phyloP scores from a whole-genome alignment of 2,797 vertebrate genomes.

The Manis pentadactyla region DNA sequence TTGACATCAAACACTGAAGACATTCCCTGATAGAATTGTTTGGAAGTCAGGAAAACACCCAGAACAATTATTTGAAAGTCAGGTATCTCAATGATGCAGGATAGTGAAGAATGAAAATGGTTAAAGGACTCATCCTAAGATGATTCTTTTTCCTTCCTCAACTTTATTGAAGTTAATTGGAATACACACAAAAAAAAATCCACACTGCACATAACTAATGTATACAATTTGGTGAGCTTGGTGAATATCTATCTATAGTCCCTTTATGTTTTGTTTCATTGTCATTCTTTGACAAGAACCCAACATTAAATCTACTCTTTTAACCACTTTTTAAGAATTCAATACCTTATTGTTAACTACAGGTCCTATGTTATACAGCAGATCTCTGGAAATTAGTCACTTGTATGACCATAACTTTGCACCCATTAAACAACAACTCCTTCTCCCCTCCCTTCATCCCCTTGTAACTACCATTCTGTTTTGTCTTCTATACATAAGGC shows the following conservation, averaged over 20 bases:
- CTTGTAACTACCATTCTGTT: background rate
- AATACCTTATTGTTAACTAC: background rate
- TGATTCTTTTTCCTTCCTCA: background rate
- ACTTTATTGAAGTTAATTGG: background rate
- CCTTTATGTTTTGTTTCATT: background rate
- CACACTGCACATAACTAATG: background rate
- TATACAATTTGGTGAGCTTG: background rate
- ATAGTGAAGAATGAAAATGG: background rate
- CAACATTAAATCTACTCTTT: background rate
- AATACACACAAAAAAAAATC: background rate
- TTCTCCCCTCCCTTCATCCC: background rate
- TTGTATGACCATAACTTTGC: background rate
- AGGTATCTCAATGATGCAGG: background rate
- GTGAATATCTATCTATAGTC: background rate
- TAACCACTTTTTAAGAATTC: background rate
- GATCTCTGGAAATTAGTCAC: background rate
- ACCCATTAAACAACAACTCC: background rate
- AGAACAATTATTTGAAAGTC: background rate
- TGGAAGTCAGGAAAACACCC: background rate
- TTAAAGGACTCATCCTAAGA: background rate
- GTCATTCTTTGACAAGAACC: background rate
- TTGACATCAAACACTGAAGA: background rate
- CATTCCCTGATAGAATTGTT: background rate
- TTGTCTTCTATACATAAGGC: background rate
- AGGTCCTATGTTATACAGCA: background rate